A percentile compares a stretch with the other conserved stretches of the same genome.
Evolutionary conservation across 1,140 invertebrate genomes (phyloP).

Genomic region (Oscheius sp.): DNA sequence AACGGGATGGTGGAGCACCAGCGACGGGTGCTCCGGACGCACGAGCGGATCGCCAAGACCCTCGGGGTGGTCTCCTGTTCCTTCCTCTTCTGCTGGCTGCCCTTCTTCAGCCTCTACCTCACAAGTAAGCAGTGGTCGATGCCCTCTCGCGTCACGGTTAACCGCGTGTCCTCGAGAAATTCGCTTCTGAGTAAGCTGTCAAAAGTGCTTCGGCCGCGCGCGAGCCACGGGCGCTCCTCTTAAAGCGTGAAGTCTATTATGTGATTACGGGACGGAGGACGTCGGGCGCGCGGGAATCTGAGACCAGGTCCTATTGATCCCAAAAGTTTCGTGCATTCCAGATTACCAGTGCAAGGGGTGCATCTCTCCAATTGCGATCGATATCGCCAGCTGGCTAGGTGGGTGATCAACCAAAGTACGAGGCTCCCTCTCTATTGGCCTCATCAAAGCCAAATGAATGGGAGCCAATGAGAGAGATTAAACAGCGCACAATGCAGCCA

Average conservation of each 20-base stretch:
- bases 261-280: constrained; percentile 5
- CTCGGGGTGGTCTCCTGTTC: constrained; percentile 63
- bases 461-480: neutral
- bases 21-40: constrained; percentile 55
- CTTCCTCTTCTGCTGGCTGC: constrained; percentile 65
- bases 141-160: neutral
- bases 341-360: constrained; percentile 54
- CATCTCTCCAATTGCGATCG: constrained; percentile 55
- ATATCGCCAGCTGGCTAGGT: constrained; percentile 60
- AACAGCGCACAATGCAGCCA: neutral
- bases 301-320: neutral
- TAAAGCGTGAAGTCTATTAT: neutral
- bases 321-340: constrained; percentile 27
- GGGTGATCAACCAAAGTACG: neutral
- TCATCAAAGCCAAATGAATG: too few species aligned
- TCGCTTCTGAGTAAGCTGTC: neutral
- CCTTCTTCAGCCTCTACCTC: constrained; percentile 65
- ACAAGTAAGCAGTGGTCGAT: constrained; percentile 50
- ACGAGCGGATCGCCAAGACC: constrained; percentile 65
- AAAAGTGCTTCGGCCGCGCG: neutral
- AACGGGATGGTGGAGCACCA: constrained; percentile 61
- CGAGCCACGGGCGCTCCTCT: neutral
- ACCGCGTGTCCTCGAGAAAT: neutral
- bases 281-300: neutral
- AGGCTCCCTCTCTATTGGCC: neutral